phyloP scores from a whole-genome alignment of 2,888 invertebrate genomes.

The Elaeidobius kamerunicus region DNA sequence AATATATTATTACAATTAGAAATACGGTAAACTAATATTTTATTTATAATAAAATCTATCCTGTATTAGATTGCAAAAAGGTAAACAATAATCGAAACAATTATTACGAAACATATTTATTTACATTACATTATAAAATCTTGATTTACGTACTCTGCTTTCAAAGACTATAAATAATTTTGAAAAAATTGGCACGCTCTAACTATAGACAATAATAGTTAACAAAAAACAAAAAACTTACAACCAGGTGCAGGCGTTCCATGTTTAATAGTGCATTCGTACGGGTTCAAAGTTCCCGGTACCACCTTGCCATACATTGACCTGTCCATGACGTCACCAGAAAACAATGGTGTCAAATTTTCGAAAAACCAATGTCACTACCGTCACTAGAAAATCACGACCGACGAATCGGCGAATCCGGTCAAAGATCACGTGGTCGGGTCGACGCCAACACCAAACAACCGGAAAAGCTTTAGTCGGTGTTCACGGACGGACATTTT shows the following conservation, averaged over 20 bases:
- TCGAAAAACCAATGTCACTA: conserved; percentile 33
- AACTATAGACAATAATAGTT: not conserved
- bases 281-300: conserved; percentile 81
- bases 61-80: too few species aligned
- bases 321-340: conserved; percentile 65
- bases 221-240: conserved; percentile 57
- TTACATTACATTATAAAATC: too few species aligned
- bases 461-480: conserved; percentile 23
- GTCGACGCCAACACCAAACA: conserved; percentile 17
- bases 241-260: conserved; percentile 78
- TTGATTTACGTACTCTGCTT: too few species aligned
- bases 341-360: conserved; percentile 33
- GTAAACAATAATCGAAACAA: too few species aligned
- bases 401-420: conserved; percentile 18
- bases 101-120: too few species aligned
- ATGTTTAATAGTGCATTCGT: conserved; percentile 79
- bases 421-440: conserved; percentile 23
- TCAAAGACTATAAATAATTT: too few species aligned
- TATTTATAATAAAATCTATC: not conserved
- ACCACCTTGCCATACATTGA: conserved; percentile 88
- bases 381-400: conserved; percentile 6
- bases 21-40: too few species aligned
- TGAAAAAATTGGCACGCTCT: not conserved
- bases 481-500: conserved; percentile 36
- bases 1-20: too few species aligned